Conservation (phyloP, 2,888 invertebrate genomes). For the Tipula vernalis region DNA sequence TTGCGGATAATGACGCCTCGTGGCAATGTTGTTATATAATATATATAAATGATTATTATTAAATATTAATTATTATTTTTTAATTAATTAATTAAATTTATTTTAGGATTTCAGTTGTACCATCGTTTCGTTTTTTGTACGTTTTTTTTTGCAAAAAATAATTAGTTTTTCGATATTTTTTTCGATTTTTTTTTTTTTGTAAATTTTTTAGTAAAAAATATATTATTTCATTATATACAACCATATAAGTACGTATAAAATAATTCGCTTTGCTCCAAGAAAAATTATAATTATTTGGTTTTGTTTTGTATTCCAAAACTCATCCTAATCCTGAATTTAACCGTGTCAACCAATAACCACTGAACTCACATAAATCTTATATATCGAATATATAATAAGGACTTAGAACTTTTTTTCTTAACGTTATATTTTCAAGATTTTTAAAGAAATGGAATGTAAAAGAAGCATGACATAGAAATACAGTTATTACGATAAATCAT, state of each 20-base stretch:
- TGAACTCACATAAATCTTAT: not conserved
- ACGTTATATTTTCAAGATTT: not conserved
- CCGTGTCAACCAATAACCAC: not conserved
- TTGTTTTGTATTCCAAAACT: not conserved
- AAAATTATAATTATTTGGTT: not conserved
- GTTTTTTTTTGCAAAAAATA: too few relatives aligned
- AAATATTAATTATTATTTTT: not conserved
- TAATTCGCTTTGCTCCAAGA: not conserved
- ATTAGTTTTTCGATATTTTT: not conserved
- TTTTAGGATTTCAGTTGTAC: not conserved
- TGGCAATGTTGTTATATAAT: not conserved
- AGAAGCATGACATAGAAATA: not conserved
- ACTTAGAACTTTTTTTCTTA: not conserved
- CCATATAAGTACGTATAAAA: not conserved
- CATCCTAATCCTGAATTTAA: not conserved
- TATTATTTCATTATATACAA: not conserved
- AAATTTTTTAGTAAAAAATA: too few relatives aligned
- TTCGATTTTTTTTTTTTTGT: not conserved
- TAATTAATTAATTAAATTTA: not conserved
- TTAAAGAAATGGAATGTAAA: not conserved
- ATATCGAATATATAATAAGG: not conserved
- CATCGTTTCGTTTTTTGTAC: not conserved
- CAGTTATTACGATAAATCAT: not conserved
- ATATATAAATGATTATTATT: not conserved
- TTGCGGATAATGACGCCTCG: constrained; percentile 27